Base-by-base conservation (phyloP, 2,797 vertebrate genomes). In the Threskiornis aethiopicus region DNA sequence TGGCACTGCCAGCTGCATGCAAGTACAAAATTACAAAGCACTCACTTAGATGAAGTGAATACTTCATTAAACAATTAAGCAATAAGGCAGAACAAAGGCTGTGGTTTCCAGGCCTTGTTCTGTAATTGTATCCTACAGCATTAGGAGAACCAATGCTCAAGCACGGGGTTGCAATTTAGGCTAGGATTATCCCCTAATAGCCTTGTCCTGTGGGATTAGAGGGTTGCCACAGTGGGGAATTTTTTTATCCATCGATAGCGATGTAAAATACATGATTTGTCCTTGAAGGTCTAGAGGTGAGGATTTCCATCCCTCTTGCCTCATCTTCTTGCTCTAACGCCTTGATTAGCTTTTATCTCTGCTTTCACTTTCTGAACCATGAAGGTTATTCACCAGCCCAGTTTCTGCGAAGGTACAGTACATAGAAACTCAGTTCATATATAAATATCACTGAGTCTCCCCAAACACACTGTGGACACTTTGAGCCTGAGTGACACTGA, bases 41-140 rank as follows among this genome's bases (percentile, higher is more conserved):
- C 88, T 95, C 86, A 94, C 94, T 96, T 95, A 94, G 92, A 95
- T 96, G 88, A 96, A 95, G 91, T 80, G 96, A 97, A 93, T 90
- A 96, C 89, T 96, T 94, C 97, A 97, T 97, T 97, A 97, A 97
- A 94, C 97, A 97, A 96, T 97, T 96, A 97, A 96, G 96, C 91
- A 95, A 96, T 95, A 93, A 97, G 84, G 77, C 93, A 96, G 96
- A 96, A 97, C 93, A 97, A 95, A 96, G 93, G 77, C 86, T 93
- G 96, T 89, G 90, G 95, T 95, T 97, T 96, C 89, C 93, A 93
- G 81, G 88, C 84, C 92, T 83, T 78, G 81, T 54, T 93, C 92
- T 97, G 92, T 91, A 94, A 95, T 94, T 92, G 71, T 88, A 96
- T 92, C 91, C 92, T 91, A 64, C 81, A 84, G 94, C 78, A 93